Conservation (phyloP, 1,140 invertebrate genomes). For the Ceratina japonica region DNA sequence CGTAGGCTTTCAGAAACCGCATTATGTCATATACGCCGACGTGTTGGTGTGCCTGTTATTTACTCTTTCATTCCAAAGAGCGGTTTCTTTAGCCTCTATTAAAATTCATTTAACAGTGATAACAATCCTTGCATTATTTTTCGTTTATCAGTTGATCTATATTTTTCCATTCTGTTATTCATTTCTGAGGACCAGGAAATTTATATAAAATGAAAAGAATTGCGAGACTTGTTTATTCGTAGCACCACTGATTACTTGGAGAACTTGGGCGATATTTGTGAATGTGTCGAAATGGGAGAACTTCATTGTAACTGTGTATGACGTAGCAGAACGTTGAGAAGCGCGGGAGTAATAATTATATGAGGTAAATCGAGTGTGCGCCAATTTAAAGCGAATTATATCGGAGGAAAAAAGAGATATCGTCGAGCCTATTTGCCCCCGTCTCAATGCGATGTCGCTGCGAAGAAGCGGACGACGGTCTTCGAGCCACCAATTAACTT, state of each 20-base stretch:
- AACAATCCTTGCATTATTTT: too few species aligned
- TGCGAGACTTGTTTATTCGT: too few species aligned
- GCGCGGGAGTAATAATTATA: conserved; percentile 8
- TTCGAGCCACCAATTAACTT: conserved; percentile 31
- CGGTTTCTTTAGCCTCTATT: conserved; percentile 27
- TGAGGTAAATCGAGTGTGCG: conserved; percentile 33
- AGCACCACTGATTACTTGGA: too few species aligned
- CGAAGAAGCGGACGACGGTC: conserved; percentile 30
- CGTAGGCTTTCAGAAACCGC: conserved; percentile 44
- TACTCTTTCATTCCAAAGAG: conserved; percentile 48
- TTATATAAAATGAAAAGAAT: too few species aligned
- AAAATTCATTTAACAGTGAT: too few species aligned
- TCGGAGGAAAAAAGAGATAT: conserved; percentile 3
- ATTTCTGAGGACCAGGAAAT: too few species aligned
- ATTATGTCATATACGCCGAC: conserved; percentile 43
- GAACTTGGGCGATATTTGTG: too few species aligned
- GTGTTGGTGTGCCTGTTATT: conserved; percentile 53
- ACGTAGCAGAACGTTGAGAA: background rate
- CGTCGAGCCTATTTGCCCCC: conserved; percentile 24
- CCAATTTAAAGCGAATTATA: conserved; percentile 32
- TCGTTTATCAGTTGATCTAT: too few species aligned
- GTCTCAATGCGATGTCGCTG: background rate
- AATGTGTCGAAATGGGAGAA: too few species aligned
- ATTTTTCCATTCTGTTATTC: too few species aligned
- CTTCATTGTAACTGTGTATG: too few species aligned